Percentiles rank a stretch among this genome's conserved stretches.
These are phyloP conservation scores for Otus scops DNA, from an alignment of 2,797 vertebrate genomes.

Conservation along the genomic window DNA sequence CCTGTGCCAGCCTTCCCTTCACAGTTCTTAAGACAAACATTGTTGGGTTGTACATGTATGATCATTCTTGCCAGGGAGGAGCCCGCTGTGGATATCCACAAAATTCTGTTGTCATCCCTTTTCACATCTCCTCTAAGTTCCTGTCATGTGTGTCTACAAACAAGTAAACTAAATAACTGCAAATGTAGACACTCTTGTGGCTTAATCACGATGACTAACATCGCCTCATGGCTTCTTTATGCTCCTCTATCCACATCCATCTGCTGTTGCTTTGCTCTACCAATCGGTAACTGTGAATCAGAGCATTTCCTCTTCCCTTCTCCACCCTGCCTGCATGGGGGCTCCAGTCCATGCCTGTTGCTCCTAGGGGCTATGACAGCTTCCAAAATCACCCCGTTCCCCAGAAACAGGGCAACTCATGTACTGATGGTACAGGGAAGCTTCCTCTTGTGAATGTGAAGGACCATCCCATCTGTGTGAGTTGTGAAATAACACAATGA, in stretches of 20 bases:
- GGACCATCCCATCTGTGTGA: background rate
- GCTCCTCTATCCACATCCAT: background rate
- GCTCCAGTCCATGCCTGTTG: background rate
- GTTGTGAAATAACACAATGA: slow-evolving; percentile 20
- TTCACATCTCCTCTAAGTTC: background rate
- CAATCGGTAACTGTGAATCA: background rate
- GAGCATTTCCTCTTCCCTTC: background rate
- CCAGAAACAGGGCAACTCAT: background rate
- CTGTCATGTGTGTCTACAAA: background rate
- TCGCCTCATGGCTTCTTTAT: slow-evolving; percentile 29
- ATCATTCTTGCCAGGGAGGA: background rate
- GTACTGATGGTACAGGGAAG: background rate
- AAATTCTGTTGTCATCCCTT: background rate
- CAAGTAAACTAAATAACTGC: slow-evolving; percentile 28
- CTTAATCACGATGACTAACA: slow-evolving; percentile 32
- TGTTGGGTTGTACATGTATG: background rate
- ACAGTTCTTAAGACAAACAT: background rate
- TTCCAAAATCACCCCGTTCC: background rate
- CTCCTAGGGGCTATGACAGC: background rate
- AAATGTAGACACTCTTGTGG: background rate
- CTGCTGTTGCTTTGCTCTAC: slow-evolving; percentile 24
- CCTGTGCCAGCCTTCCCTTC: background rate
- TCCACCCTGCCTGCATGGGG: background rate
- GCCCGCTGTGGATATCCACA: background rate
- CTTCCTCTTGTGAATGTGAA: background rate